Evolutionary conservation across 64 coral and sea anemone genomes (phyloP), one percentile per base, ranked within the genome.

Genomic region (Actinia equina): DNA sequence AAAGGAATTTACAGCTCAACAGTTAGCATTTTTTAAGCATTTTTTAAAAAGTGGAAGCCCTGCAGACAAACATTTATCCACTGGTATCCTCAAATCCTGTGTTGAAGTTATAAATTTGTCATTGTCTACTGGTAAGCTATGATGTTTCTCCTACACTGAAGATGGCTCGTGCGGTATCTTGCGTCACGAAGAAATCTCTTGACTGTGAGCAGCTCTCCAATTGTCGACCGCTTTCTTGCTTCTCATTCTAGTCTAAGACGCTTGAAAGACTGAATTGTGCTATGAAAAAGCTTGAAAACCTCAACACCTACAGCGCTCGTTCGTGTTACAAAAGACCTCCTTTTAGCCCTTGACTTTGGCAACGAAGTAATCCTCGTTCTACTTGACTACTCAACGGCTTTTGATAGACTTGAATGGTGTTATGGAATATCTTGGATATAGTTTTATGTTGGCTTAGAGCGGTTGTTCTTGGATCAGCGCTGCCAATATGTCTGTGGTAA

Each of bases 181-280:
- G 77, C 25, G 30, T 87, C 30, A 87, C 71, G 45, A 67, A 87
- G 69, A 51, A 67, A 52, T 87, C 85, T 87, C 69, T 89, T 12
- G 82, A 84, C 26, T 61, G 12, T 84, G 82, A 61, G 43, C 37
- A 59, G 41, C 53, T 55, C 26, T 16, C 51, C 26, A 84, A 58
- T 84, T 84, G 58, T n/a, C 51, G 82, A 30, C 82, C 58, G 18
- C 5, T 84, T 13, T 84, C 82, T 13, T 41, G 26, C 17, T 51
- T 93, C 14, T 86, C 84, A 27, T 44, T 89, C n/a, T 46, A 77
- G 42, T 93, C 87, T 16, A 89, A 89, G 61, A 74, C 88, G 25
- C 79, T 92, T 2, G 90, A 87, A 56, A 92, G 77, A 55, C 54
- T 86, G 30, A 37, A 37, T 37, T 37, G 30, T 37, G 30, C 30